Percentiles rank a stretch among this genome's conserved stretches.
Evolutionary conservation across 2,888 invertebrate genomes (phyloP).

Genomic region (Luperina nickerlii): DNA sequence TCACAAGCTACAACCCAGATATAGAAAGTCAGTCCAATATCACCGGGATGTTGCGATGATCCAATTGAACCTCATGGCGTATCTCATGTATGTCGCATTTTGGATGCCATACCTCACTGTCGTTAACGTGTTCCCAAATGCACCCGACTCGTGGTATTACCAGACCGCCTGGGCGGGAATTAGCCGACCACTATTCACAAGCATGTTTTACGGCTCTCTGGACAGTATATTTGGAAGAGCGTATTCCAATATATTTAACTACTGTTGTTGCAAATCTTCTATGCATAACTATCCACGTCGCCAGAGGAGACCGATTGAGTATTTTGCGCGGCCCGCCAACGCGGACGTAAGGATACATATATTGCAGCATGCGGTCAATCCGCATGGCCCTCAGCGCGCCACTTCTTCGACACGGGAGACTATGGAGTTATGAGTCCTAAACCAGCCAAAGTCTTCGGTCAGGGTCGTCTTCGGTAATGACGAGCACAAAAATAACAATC

Average conservation of each 20-base stretch:
- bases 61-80: slow-evolving; percentile 92
- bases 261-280: slow-evolving; percentile 94
- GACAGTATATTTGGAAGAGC: slow-evolving; percentile 93
- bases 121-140: slow-evolving; percentile 87
- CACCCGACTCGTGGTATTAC: slow-evolving; percentile 91
- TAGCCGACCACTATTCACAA: slow-evolving; percentile 92
- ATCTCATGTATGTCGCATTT: slow-evolving; percentile 90
- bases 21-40: slow-evolving; percentile 91
- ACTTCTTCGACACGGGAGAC: slow-evolving; percentile 66
- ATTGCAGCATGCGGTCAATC: slow-evolving; percentile 82
- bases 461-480: neutral
- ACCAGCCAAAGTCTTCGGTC: too few species aligned
- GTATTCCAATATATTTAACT: slow-evolving; percentile 93
- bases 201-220: slow-evolving; percentile 91
- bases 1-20: slow-evolving; percentile 87
- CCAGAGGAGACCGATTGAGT: slow-evolving; percentile 84
- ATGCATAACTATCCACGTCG: slow-evolving; percentile 72
- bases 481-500: neutral
- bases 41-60: slow-evolving; percentile 91
- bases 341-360: slow-evolving; percentile 93
- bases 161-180: slow-evolving; percentile 93
- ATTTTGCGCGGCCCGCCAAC: slow-evolving; percentile 72
- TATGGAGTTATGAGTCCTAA: slow-evolving; percentile 65
- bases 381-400: slow-evolving; percentile 85
- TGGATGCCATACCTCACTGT: slow-evolving; percentile 93